Conservation (phyloP, 23 tunicate species). For the Halocynthia aurantium region DNA sequence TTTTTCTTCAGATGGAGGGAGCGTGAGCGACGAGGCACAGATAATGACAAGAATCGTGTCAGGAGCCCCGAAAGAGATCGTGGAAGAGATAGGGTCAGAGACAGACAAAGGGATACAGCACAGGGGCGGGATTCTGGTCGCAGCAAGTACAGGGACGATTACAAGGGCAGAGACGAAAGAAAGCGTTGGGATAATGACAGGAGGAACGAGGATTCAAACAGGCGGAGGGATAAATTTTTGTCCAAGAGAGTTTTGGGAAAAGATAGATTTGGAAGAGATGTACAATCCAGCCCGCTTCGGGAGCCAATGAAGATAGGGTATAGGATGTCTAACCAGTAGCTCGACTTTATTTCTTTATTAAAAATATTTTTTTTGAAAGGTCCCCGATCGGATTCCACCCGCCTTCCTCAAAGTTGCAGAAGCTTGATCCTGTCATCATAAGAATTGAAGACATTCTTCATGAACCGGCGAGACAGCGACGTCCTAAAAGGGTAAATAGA, state of each 20-base stretch:
- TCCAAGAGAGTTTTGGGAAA: neutral
- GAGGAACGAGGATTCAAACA: neutral
- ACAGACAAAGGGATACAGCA: neutral
- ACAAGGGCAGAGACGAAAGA: too few relatives aligned
- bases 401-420: neutral
- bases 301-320: neutral
- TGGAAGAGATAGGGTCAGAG: neutral
- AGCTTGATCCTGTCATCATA: constrained; percentile 21
- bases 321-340: constrained; percentile 10
- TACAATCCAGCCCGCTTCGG: constrained; percentile 2
- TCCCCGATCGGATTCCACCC: neutral
- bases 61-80: neutral
- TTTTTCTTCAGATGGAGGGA: too few relatives aligned
- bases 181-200: neutral
- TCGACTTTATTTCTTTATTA: neutral
- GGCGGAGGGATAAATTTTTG: neutral
- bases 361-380: neutral
- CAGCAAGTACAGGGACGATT: neutral
- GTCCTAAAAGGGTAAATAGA: constrained; percentile 45
- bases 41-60: neutral
- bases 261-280: constrained; percentile 39
- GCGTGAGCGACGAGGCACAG: neutral
- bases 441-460: constrained; percentile 46
- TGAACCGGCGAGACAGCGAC: constrained; percentile 58
- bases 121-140: neutral